Percentiles rank a stretch among this genome's conserved stretches.
Conservation (phyloP, 1,140 invertebrate species). For the Drosophila setifemur region DNA sequence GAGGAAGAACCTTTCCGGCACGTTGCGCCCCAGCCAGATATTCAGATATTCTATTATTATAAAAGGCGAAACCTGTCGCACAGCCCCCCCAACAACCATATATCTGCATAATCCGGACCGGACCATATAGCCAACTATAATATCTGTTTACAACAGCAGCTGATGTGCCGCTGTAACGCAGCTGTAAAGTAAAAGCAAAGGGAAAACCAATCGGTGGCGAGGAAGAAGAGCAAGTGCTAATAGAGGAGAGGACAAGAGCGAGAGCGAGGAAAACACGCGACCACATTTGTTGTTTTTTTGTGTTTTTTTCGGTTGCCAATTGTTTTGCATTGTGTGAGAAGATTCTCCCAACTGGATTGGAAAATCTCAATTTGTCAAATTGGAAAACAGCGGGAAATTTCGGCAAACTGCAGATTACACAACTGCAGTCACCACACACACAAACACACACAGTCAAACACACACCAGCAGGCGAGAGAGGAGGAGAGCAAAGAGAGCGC, state of each 20-base stretch:
- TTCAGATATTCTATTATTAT: conserved; percentile 37
- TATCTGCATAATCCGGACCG: not conserved
- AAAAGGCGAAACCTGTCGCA: conserved; percentile 22
- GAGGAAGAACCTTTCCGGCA: no score
- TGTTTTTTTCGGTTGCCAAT: conserved; percentile 3
- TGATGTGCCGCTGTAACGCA: conserved; percentile 24
- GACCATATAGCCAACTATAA: no score
- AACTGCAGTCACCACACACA: conserved; percentile 2
- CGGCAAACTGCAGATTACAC: conserved; percentile 2
- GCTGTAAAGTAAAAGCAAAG: conserved; percentile 12
- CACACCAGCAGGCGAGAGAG: not conserved
- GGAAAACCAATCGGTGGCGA: not conserved
- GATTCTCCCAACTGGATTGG: conserved; percentile 3
- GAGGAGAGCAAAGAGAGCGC: not conserved
- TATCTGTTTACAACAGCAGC: conserved; percentile 41
- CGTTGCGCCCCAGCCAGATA: no score
- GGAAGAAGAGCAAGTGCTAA: conserved; percentile 12
- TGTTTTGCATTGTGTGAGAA: not conserved
- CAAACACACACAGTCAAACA: conserved; percentile 3
- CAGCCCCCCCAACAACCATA: not conserved
- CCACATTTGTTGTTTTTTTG: conserved; percentile 19
- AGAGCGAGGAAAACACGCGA: conserved; percentile 32
- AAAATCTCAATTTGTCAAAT: not conserved
- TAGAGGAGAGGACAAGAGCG: conserved; percentile 7
- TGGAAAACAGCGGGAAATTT: conserved; percentile 1